Evolutionary conservation across 2,113 vertebrate genomes (phyloP), one percentile per base, ranked within the genome.

Genomic region (Ifrita kowaldi): DNA sequence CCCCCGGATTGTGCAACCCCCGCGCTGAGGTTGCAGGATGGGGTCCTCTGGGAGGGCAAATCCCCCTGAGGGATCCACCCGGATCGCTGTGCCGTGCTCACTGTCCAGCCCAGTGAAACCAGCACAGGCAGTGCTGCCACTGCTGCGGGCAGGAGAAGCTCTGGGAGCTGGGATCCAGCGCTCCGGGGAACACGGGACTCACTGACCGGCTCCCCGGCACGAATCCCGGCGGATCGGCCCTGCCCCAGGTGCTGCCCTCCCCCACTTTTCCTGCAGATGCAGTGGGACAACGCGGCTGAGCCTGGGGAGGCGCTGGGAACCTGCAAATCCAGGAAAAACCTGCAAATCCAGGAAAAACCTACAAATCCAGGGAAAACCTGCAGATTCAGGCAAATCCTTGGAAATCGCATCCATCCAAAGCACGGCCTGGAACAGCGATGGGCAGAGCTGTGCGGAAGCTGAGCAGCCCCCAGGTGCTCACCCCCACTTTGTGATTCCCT

Each of bases 381-480:
- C 18, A 13, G 42, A 67, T 55, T 12, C 24, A 16, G 64, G 62
- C 56, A 53, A 13, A 50, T 26, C 52, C 26, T 37, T 39, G 30
- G 16, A 9, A 55, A 56, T 17, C 0, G 0, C 19, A 1, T 35
- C 60, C n/a, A n/a, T 19, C 3, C 59, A 16, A 16, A 39, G n/a
- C 30, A 9, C 46, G n/a, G 68, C 46, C 56, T 52, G 68, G 46
- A 30, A 3, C 28, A 52, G 78, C 1, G 0, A 14, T 0, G 3
- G 41, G 19, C 4, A 3, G 63, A 32, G 59, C 7, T 42, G n/a
- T 47, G 49, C 2, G 11, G 10, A 6, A 6, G 7, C 16, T 4
- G 13, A 11, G 50, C 23, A 60, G 28, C 30, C 17, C 16, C 17
- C 37, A 1, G 0, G 1, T 13, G n/a, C 24, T 49, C n/a, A 0